Base-by-base conservation (phyloP, 2,888 invertebrate species). In the Parnassius orleans region DNA sequence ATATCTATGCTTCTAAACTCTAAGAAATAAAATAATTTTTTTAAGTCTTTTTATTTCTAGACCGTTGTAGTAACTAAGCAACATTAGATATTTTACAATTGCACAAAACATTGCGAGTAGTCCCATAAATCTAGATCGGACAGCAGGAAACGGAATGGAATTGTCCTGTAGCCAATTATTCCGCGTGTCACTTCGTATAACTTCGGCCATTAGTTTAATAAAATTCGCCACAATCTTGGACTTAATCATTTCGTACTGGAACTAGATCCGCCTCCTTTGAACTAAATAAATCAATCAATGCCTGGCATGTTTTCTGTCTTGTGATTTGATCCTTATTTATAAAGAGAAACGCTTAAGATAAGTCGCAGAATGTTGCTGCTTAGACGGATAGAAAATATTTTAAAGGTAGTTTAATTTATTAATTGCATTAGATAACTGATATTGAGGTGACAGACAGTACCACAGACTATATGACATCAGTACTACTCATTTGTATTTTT, bases 121-220 rank as follows among this genome's bases (percentile, higher is more conserved):
- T 41, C n/a, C 19, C 24, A 60, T 60, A 55, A 60, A 55, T 55
- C 55, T 54, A 1, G 3, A 50, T 5, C 51, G 3, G 33, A 46
- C 51, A 47, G 12, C 53, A 52, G 60, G 54, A 63, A 63, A 59
- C 42, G 52, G n/a, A 63, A 63, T 61, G 43, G 58, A 63, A 63
- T 65, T 63, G 64, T 66, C 63, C 53, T 50, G 41, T 42, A 48
- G 42, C 61, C 66, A 63, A 65, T 66, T 65, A 63, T 59, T 55
- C 54, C 54, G 57, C 53, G 41, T 53, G 61, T 57, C 57, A 47
- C 9, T 53, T 48, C 33, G 57, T 48, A 57, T 57, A 41, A 57
- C 57, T 42, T 46, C 46, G 47, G 5, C 52, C 61, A 61, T 61
- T 61, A 61, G 53, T 61, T 47, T 41, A 46, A 57, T 48, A 19